These are phyloP conservation scores for Ridgeia piscesae DNA, from an alignment of 1,140 invertebrate species.

Conservation along the genomic window DNA sequence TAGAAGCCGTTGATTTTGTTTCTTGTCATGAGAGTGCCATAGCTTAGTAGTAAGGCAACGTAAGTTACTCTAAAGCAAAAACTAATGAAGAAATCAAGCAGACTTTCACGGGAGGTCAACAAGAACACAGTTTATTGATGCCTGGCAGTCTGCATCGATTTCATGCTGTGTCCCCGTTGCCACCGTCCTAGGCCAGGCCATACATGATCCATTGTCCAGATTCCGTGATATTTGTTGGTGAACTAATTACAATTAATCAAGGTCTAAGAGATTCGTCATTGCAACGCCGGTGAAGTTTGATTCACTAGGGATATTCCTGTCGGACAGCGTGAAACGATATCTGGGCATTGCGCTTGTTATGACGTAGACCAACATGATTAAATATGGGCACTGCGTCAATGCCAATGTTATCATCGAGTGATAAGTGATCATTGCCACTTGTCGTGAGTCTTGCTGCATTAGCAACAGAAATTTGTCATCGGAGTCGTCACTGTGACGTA, in stretches of 20 bases:
- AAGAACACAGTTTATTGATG: neutral
- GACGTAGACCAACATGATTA: no score
- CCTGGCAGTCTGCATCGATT: neutral
- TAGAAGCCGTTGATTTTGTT: neutral
- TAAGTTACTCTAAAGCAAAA: neutral
- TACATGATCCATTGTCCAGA: neutral
- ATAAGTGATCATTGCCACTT: neutral
- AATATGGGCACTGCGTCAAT: neutral
- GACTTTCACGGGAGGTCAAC: neutral
- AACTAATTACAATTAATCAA: neutral
- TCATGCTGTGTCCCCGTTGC: neutral
- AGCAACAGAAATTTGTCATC: neutral
- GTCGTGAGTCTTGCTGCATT: neutral
- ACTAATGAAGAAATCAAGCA: neutral
- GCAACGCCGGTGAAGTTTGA: neutral
- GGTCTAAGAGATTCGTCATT: neutral
- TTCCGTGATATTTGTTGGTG: neutral
- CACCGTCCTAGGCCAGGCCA: neutral
- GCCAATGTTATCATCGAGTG: neutral
- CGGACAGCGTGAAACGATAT: neutral
- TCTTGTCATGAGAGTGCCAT: neutral
- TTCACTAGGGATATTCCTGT: neutral
- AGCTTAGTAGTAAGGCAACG: neutral
- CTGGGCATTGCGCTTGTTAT: neutral
- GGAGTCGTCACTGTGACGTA: neutral